Base-by-base conservation (phyloP, 2,888 invertebrate genomes). In the Heliconius ismenius region DNA sequence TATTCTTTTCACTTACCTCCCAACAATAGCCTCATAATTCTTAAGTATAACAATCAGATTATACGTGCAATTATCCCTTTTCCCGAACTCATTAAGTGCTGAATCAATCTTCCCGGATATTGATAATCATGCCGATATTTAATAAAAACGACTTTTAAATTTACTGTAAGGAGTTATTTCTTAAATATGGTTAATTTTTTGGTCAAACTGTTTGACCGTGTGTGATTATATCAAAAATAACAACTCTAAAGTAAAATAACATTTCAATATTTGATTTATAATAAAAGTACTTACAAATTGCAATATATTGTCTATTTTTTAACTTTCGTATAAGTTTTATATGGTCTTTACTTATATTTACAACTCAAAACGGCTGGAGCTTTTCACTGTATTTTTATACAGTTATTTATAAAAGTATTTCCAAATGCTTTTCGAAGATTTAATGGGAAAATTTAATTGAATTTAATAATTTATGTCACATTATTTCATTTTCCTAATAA, bases 101-200 rank as follows among this genome's bases (percentile, higher is more conserved):
- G 87, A 88, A 86, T 87, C 84, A 86, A 84, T 86, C 91, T 90
- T 93, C 91, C 93, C 93, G 94, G 94, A 94, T 92, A 93, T 93
- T 89, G 89, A 85, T 88, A 89, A 94, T 94, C 91, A 91, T 81
- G 83, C 83, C 82, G 83, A 89, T 68, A 70, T 72, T 85, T 89
- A 91, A 90, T 90, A 91, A 83, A 83, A 84, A 79, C 9, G 43
- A 4, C 49, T 4, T 13, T 39, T 62, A 73, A 62, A 67, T 15
- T 39, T 21, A 9, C 58, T 32, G n/a, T 49, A 43, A 18, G 43
- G 11, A 43, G 18, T 21, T 54, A 21, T 24, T 43, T 54, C 13
- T 28, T 49, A 13, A 43, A 58, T 54, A 65, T 28, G 13, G 3
- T 36, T n/a, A n/a, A 32, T 68, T 28, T 68, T 68, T 26, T n/a